Conservation (phyloP, 2,113 vertebrate genomes). For the Hiodon alosoides region DNA sequence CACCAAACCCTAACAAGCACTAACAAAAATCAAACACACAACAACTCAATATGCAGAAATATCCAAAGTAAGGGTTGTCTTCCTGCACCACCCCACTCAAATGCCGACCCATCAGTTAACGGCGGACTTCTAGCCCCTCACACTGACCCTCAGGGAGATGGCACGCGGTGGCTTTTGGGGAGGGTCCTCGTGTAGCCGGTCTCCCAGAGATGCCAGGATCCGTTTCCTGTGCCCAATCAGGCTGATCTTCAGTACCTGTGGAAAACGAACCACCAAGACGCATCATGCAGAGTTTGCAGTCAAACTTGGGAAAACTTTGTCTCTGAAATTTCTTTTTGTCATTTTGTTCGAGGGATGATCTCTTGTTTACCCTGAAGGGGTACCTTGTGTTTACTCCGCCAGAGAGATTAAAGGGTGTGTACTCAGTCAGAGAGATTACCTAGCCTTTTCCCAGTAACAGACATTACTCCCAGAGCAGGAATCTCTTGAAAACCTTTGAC, state of each 20-base stretch:
- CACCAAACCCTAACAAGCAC: too few relatives aligned
- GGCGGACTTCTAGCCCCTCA: neutral
- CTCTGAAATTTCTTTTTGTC: neutral
- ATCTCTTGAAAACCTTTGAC: too few relatives aligned
- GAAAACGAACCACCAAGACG: constrained; percentile 29
- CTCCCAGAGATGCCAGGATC: constrained; percentile 88
- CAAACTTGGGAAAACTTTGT: neutral
- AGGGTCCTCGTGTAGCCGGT: constrained; percentile 90
- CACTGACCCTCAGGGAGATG: constrained; percentile 88
- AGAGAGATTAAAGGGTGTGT: neutral
- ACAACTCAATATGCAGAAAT: too few relatives aligned
- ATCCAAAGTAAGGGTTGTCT: too few relatives aligned
- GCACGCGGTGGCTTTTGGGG: constrained; percentile 92
- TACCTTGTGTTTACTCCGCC: neutral
- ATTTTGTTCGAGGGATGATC: neutral
- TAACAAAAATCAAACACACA: too few relatives aligned
- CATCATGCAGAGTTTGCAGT: neutral
- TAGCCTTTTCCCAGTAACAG: neutral
- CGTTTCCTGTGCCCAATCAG: constrained; percentile 93
- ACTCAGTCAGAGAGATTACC: neutral
- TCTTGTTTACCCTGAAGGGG: neutral
- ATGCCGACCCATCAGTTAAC: too few relatives aligned
- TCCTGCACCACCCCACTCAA: neutral
- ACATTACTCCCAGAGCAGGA: neutral
- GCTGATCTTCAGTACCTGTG: constrained; percentile 90